These are phyloP conservation scores for Darwinula stevensoni DNA, from an alignment of 2,888 invertebrate species.

Conservation along the genomic window DNA sequence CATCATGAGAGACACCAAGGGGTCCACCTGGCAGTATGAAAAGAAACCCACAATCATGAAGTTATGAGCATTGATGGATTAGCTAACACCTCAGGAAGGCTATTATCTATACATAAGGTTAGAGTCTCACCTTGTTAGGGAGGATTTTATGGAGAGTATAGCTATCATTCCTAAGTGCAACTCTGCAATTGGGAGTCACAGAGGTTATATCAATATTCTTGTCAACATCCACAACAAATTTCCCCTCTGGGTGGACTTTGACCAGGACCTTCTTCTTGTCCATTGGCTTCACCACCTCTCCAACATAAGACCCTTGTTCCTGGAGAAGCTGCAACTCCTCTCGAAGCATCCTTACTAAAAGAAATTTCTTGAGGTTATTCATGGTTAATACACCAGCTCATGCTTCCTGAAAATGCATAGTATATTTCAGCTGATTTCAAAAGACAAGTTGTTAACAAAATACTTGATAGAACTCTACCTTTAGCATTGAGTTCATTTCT, in stretches of 20 bases:
- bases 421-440: not conserved
- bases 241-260: conserved; percentile 80
- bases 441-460: not conserved
- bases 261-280: conserved; percentile 98
- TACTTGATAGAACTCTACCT: conserved; percentile 23
- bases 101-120: not conserved
- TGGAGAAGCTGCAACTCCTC: conserved; percentile 80
- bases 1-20: conserved; percentile 98
- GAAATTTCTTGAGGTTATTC: conserved; percentile 8
- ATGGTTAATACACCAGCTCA: not conserved
- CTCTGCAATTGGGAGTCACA: conserved; percentile 88
- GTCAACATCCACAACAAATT: conserved; percentile 96
- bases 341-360: conserved; percentile 68
- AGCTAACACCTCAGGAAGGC: not conserved
- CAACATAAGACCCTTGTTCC: conserved; percentile 97
- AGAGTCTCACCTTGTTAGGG: conserved; percentile 52
- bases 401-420: conserved; percentile 3
- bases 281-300: conserved; percentile 98
- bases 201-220: conserved; percentile 96
- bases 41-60: too few relatives aligned
- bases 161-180: conserved; percentile 89
- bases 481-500: conserved; percentile 96
- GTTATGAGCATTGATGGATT: not conserved
- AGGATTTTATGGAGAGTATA: conserved; percentile 94
- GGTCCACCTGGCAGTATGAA: conserved; percentile 38